Conservation (phyloP, 2,113 vertebrate species). For the Pseudorectes ferrugineus region DNA sequence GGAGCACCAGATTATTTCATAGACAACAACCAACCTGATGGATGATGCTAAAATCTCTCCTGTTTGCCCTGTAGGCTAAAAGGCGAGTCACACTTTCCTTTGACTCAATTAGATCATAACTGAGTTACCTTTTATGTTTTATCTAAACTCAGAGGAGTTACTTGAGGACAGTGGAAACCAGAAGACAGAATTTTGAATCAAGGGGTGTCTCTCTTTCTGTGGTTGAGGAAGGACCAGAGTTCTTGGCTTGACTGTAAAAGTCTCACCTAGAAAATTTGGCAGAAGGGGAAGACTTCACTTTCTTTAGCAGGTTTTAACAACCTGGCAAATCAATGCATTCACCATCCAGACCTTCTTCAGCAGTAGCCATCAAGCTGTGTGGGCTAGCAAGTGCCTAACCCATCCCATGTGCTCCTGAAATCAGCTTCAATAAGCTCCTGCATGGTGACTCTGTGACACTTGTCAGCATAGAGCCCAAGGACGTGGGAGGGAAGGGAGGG, state of each 20-base stretch:
- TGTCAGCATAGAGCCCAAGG: not conserved
- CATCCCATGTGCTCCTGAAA: not conserved
- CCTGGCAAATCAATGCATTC: not conserved
- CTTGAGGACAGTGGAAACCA: not conserved
- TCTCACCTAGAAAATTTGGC: not conserved
- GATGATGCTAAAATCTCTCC: not conserved
- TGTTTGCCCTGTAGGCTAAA: not conserved
- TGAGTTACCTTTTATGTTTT: not conserved
- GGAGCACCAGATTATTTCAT: not conserved
- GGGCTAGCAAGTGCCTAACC: not conserved
- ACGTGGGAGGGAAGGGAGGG: rapidly evolving
- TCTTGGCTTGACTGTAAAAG: not conserved
- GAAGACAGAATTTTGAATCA: not conserved
- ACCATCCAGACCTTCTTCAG: not conserved
- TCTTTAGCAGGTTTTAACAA: not conserved
- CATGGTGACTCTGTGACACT: not conserved
- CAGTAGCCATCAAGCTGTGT: not conserved
- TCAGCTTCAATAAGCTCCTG: not conserved
- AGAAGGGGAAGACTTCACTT: not conserved
- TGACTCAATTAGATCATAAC: not conserved
- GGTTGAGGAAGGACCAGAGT: not conserved
- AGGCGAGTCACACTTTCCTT: not conserved
- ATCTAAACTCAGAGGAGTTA: not conserved
- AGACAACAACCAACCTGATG: not conserved
- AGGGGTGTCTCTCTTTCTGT: not conserved